phyloP scores from a whole-genome alignment of 2,113 vertebrate genomes.

The Trichomycterus rosablanca region DNA sequence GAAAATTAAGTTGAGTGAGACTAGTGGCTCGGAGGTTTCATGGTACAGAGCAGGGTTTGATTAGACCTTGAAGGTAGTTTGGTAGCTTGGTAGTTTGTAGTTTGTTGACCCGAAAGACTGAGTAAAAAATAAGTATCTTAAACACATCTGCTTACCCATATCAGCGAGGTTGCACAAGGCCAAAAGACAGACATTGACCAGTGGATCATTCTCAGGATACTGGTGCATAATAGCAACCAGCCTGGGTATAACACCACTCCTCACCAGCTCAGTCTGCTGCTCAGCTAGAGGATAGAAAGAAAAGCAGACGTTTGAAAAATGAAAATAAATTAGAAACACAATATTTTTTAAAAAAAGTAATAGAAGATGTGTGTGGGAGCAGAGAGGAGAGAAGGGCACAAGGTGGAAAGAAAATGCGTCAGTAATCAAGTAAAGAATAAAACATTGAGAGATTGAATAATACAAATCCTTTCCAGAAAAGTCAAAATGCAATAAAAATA shows the following conservation, averaged over 20 bases:
- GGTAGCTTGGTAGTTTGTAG: too few species aligned
- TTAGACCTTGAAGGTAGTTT: too few species aligned
- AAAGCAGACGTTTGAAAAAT: background rate
- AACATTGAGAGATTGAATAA: too few species aligned
- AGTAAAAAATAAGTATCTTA: too few species aligned
- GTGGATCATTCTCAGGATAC: conserved; percentile 75
- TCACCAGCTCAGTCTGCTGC: conserved; percentile 79
- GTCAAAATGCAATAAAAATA: too few species aligned
- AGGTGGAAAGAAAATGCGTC: background rate
- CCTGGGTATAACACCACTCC: conserved; percentile 73
- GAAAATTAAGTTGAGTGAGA: too few species aligned
- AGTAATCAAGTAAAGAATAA: background rate
- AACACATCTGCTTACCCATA: conserved; percentile 80
- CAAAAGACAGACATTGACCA: conserved; percentile 79
- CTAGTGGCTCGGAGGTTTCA: too few species aligned
- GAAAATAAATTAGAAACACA: background rate
- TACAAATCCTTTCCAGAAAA: too few species aligned
- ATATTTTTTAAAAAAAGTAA: background rate
- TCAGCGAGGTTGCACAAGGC: conserved; percentile 82
- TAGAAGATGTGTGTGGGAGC: background rate
- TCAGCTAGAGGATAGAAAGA: conserved; percentile 55
- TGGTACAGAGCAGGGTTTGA: too few species aligned
- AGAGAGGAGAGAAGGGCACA: background rate
- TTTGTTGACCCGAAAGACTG: too few species aligned
- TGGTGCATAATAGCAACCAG: conserved; percentile 74